Base-by-base conservation (phyloP, 1,140 invertebrate genomes). In the Galleria mellonella region DNA sequence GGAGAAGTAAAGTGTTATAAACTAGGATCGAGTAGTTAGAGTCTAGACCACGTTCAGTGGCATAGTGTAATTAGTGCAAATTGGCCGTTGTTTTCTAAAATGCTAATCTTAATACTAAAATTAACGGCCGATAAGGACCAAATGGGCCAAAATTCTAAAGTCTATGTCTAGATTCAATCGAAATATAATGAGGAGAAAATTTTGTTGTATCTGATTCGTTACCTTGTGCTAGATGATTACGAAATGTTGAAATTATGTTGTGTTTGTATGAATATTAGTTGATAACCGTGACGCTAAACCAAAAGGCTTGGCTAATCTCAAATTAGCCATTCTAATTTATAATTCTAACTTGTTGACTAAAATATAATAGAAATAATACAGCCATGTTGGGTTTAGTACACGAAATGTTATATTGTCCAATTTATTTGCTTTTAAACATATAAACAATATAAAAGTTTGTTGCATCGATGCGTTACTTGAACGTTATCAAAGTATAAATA, bases 221-320 rank as follows among this genome's bases (percentile, higher is more conserved):
- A 46, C 42, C 56, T 57, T 60, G 63, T 64, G 54, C 62, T 71
- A 68, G 53, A 52, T 40, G 43, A 51, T 53, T 44, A 38, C 52
- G 57, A 62, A 48, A 50, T 65, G 61, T 67, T 64, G 59, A 51
- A 47, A 42, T 52, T 51, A 58, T 71, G 65, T 74, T 75, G 68
- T 81, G 61, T 67, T 75, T 55, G 44, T 57, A 42, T 51, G 43
- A 32, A 48, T 65, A 65, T 70, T 65, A 63, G 54, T 17, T 37
- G 15, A 35, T 35, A 37, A n/a, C 9, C 1, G 35, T 17, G 14
- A 13, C 15, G 7, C 35, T 37, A 17, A 37, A 37, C 14, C 35
- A 37, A 37, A 9, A 15, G 35, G 33, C 12, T 36, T 15, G 10
- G n/a, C n/a, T n/a, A n/a, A n/a, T n/a, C 4, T 14, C 13, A 36